Evolutionary conservation across 2,888 invertebrate species (phyloP), one percentile per base, ranked within the genome.

Genomic region (Polyommatus iphigenia): DNA sequence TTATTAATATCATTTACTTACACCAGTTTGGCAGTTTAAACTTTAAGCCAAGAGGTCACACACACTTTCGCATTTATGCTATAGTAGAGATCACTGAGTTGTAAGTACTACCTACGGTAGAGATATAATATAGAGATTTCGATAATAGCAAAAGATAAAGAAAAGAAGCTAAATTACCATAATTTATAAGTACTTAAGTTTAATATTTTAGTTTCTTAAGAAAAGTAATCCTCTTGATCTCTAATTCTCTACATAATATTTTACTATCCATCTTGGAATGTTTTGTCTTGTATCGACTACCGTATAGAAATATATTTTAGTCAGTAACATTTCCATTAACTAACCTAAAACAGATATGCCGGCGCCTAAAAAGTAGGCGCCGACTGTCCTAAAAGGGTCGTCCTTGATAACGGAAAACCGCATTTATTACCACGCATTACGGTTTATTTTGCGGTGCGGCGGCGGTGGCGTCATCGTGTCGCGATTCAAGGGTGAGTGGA

Each of bases 281-380:
- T 20, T 24, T 24, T 62, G 32, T n/a, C n/a, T 18, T 57, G 20
- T 24, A 13, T 62, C 62, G 62, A 24, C 20, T 13, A 24, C 7
- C 24, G 24, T 62, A 62, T 24, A 24, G 13, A 20, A 62, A 20
- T 71, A 71, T 71, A 71, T 71, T 67, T 46, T 71, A 71, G 71
- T 18, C 71, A 7, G 71, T 71, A 71, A 71, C 71, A 41, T 72
- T 72, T 41, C n/a, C 72, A 41, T 41, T 72, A 54, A 54, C 54
- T 72, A 36, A 72, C 72, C 72, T 41, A 20, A 72, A 72, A 72
- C 72, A 72, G 72, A 72, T 72, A 72, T n/a, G 72, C 80, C 79
- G 85, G 85, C 85, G 85, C 84, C 85, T 82, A 79, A 82, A 82
- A 84, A 72, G 72, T 72, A 20, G 72, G 41, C 72, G 72, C 36